Base-by-base conservation (phyloP, 2,113 vertebrate species). In the Toxostoma redivivum region DNA sequence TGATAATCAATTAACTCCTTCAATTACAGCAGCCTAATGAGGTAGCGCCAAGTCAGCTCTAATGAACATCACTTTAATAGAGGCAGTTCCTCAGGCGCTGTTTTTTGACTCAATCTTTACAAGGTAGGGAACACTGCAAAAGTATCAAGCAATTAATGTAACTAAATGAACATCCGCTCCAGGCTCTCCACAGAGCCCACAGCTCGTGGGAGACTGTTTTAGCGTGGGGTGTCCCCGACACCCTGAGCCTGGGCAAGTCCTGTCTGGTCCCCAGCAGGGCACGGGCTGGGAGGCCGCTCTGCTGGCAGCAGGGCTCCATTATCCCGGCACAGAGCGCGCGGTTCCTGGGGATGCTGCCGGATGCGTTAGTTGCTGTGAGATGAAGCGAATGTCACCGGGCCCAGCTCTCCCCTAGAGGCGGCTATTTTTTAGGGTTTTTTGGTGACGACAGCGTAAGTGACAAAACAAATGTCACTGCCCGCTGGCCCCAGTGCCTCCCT, bases 1-100 rank as follows among this genome's bases (percentile, higher is more conserved):
- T 96, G 96, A 95, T 96, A 96, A 97, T 95, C 94, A 97, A 96
- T 97, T 96, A 94, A 95, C 82, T 96, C 94, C 95, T 95, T 93
- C 96, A 92, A 94, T 95, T 95, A 96, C 88, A 70, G 86, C 66
- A 81, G 88, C 73, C 81, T 96, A 97, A 95, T 96, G 95, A 97
- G 96, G 86, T 92, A 92, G 88, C 21, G 0, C 92, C 77, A 71
- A 97, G 91, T 93, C 88, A 61, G 84, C 84, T 38, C 86, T 95
- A 95, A 95, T 85, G 94, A 96, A 85, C 84, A 81, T 58, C 71
- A 65, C 79, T 92, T 95, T 94, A 95, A 96, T 5, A 54, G 79
- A 95, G 95, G 86, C 15, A 44, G 69, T 50, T 94, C 93, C 95
- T 96, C 86, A 15, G 95, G 91, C 30, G 1, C 70, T 79, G 61